Conservation (phyloP, 1,140 invertebrate species). For the Sitodiplosis mosellana region DNA sequence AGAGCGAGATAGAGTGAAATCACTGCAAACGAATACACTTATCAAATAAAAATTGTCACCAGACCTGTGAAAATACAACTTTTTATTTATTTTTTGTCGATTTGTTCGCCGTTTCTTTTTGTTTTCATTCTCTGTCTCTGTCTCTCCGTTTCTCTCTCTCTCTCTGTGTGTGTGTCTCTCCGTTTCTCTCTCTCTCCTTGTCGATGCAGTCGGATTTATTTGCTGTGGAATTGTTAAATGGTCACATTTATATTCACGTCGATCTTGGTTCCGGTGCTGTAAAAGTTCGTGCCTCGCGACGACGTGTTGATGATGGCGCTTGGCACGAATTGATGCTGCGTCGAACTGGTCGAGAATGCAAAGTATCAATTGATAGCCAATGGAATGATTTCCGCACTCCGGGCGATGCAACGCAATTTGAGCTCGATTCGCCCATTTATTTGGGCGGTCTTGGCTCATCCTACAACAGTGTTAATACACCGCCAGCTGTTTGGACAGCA, state of each 20-base stretch:
- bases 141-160: too few species aligned
- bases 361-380: conserved; percentile 75
- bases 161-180: too few species aligned
- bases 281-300: conserved; percentile 61
- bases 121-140: too few species aligned
- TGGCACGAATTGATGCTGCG: conserved; percentile 80
- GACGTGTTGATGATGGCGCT: conserved; percentile 70
- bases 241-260: conserved; percentile 78
- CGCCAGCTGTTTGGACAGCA: conserved; percentile 79
- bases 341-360: conserved; percentile 59
- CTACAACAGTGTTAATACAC: conserved; percentile 52
- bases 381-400: conserved; percentile 78
- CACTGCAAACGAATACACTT: too few species aligned
- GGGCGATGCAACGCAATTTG: conserved; percentile 63
- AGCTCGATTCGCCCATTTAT: conserved; percentile 75
- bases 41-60: not conserved
- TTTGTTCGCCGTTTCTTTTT: too few species aligned
- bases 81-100: too few species aligned
- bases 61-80: too few species aligned
- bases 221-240: conserved; percentile 83
- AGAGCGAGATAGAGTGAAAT: too few species aligned
- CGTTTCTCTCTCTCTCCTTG: too few species aligned
- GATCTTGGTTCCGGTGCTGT: conserved; percentile 82
- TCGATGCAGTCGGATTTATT: conserved; percentile 63
- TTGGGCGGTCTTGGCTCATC: conserved; percentile 70